phyloP scores from a whole-genome alignment of 1,140 invertebrate genomes.

The Galendromus occidentalis region DNA sequence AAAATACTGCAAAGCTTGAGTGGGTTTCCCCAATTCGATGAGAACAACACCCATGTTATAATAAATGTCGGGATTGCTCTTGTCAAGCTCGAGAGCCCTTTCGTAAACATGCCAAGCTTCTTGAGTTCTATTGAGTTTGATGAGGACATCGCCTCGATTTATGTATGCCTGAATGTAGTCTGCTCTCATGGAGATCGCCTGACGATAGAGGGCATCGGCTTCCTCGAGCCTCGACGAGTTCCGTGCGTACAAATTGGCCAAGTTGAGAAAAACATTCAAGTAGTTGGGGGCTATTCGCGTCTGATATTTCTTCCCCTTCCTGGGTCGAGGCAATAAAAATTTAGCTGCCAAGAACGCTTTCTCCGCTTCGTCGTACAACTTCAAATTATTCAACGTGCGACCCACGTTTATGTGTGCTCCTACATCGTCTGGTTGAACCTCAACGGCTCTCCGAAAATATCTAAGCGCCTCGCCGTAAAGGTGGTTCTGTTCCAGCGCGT shows the following conservation, averaged over 20 bases:
- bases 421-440: constrained; percentile 83
- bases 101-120: constrained; percentile 90
- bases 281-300: constrained; percentile 87
- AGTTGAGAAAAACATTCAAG: constrained; percentile 82
- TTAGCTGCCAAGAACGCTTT: constrained; percentile 72
- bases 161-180: constrained; percentile 95
- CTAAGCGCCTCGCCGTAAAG: constrained; percentile 62
- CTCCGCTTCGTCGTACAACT: constrained; percentile 74
- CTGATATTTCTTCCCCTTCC: constrained; percentile 72
- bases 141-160: constrained; percentile 81
- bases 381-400: constrained; percentile 75
- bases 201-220: constrained; percentile 71
- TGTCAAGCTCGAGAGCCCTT: constrained; percentile 72
- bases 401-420: constrained; percentile 93
- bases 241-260: constrained; percentile 81
- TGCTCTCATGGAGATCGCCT: constrained; percentile 86
- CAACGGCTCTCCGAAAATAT: constrained; percentile 57
- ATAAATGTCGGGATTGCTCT: constrained; percentile 86
- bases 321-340: constrained; percentile 40
- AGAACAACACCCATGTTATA: constrained; percentile 92
- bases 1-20: constrained; percentile 70
- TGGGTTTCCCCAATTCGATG: constrained; percentile 70
- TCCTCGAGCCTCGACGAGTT: constrained; percentile 76
- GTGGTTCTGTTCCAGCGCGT: constrained; percentile 71
- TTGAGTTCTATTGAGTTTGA: constrained; percentile 77